Evolutionary conservation across 2,113 vertebrate genomes (phyloP).

Genomic region (Protobothrops flavoviridis): DNA sequence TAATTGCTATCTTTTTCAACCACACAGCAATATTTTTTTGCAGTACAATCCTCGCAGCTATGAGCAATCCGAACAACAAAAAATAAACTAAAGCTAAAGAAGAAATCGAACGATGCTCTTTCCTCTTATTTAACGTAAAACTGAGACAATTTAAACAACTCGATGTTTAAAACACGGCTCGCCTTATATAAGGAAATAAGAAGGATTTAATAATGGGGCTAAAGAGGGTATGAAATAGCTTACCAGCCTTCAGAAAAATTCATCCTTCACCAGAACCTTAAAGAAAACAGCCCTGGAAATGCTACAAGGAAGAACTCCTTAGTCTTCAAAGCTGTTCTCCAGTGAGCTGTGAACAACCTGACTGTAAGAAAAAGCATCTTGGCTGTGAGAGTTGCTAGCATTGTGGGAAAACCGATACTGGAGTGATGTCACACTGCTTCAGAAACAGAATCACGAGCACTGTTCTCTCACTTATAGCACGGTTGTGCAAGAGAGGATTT

Average conservation of each 20-base stretch:
- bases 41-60: slow-evolving; percentile 20
- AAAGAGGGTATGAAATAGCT: slow-evolving; percentile 55
- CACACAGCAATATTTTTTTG: not conserved
- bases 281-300: not conserved
- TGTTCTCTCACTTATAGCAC: slow-evolving; percentile 33
- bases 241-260: slow-evolving; percentile 58
- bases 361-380: slow-evolving; percentile 53
- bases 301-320: slow-evolving; percentile 34
- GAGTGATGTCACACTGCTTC: slow-evolving; percentile 78
- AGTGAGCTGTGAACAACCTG: slow-evolving; percentile 54
- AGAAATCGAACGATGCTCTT: not conserved
- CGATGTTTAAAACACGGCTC: not conserved
- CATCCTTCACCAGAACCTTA: slow-evolving; percentile 41
- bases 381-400: slow-evolving; percentile 63
- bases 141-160: not conserved
- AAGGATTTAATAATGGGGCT: not conserved
- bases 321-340: slow-evolving; percentile 56
- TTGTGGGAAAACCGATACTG: slow-evolving; percentile 74
- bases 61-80: not conserved
- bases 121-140: not conserved
- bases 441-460: slow-evolving; percentile 54
- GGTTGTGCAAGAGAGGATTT: not conserved
- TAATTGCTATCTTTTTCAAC: not conserved
- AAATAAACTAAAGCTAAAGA: slow-evolving; percentile 13
- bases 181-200: not conserved